Evolutionary conservation across 2,797 vertebrate species (phyloP), one percentile per base, ranked within the genome.

Genomic region (Aratinga solstitialis): DNA sequence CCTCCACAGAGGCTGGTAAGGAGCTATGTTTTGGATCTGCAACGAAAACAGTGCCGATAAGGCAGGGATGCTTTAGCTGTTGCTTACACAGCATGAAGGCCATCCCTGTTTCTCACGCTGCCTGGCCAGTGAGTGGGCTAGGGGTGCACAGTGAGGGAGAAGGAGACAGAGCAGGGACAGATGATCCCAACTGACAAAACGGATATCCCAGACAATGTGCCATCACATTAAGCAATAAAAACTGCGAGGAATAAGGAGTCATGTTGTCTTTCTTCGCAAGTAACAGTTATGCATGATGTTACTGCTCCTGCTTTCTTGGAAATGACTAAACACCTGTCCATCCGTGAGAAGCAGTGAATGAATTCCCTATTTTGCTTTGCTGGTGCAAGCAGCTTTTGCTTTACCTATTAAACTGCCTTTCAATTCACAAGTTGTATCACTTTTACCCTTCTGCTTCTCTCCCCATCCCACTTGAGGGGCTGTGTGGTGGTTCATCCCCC

Each of bases 1-100:
- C 73, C 67, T 58, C 71, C n/a, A 4, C 0, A 8, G 74, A 11
- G 51, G 48, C 58, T 89, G 67, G 3, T 48, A 22, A 7, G 30
- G 48, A 13, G 54, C 81, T 45, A 1, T 68, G 67, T 82, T 95
- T 89, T 76, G 82, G 47, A 84, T 62, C 14, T 50, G 29, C 59
- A 68, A 89, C 34, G 67, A 75, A 65, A 89, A n/a, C 61, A 93
- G 50, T 2, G 32, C 32, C 0, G 87, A 95, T 95, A 96, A 94
- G 84, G 59, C 50, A 42, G 74, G 58, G 67, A 6, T 73, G 78
- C 34, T 89, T n/a, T 5, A 75, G 91, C 50, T 81, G 18, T 8
- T 72, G 81, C 82, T 76, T n/a, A 66, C 54, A 58, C 34, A 54
- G 59, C 12, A 3, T 6, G 79, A 95, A 96, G 93, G 84, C 29